phyloP scores from a whole-genome alignment of 2,888 invertebrate genomes.

The Molorchus minor region DNA sequence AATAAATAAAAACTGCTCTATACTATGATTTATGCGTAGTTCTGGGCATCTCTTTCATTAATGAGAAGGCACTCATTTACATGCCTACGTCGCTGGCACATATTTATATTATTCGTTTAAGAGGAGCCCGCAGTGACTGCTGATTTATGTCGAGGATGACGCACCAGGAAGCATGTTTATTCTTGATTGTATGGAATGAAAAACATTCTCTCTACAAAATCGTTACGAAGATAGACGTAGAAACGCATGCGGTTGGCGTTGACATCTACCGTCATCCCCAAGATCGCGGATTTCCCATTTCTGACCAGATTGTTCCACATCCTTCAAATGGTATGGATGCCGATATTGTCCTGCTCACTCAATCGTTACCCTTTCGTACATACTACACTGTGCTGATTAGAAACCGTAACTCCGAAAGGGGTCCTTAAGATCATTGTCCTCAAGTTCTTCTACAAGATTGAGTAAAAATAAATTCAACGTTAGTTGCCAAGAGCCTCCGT shows the following conservation, averaged over 20 bases:
- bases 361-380: background rate
- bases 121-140: background rate
- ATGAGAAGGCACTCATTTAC: background rate
- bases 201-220: background rate
- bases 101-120: conserved; percentile 16
- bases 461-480: too few species aligned
- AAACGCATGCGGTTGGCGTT: too few species aligned
- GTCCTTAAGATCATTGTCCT: too few species aligned
- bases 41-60: conserved; percentile 12
- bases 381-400: too few species aligned
- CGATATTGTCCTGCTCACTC: background rate
- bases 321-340: background rate
- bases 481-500: too few species aligned
- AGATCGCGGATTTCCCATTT: background rate
- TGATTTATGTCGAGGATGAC: conserved; percentile 15
- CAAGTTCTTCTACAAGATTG: too few species aligned
- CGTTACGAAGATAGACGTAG: background rate
- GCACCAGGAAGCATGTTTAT: conserved; percentile 10
- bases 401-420: too few species aligned
- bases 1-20: conserved; percentile 10
- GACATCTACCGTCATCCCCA: background rate
- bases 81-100: conserved; percentile 11
- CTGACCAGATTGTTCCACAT: background rate
- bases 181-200: background rate
- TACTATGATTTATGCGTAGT: conserved; percentile 15